Conservation (phyloP, 1,140 invertebrate species). For the Wiebesia pumilae region DNA sequence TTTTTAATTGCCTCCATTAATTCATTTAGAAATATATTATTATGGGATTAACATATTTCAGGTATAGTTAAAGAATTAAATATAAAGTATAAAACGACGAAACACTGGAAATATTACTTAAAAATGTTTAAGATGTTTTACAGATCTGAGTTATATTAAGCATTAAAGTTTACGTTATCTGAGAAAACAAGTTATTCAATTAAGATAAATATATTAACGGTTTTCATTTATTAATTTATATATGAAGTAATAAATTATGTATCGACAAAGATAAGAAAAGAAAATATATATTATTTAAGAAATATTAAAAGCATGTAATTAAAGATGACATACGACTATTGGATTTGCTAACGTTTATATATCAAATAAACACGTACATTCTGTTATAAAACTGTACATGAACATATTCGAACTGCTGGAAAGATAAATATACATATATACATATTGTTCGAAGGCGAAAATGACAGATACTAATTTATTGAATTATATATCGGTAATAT, state of each 20-base stretch:
- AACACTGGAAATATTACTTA: background rate
- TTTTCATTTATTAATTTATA: background rate
- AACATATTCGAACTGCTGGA: too few relatives aligned
- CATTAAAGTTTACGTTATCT: background rate
- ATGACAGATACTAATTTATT: too few relatives aligned
- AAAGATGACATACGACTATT: background rate
- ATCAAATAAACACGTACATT: background rate
- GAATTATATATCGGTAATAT: too few relatives aligned
- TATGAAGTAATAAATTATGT: background rate
- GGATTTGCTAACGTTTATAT: background rate
- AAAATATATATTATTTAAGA: background rate
- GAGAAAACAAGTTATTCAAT: conserved; percentile 7
- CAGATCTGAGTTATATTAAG: background rate
- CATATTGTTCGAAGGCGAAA: too few relatives aligned
- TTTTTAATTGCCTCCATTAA: background rate
- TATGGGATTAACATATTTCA: background rate
- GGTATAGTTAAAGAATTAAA: too few relatives aligned
- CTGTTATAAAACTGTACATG: too few relatives aligned
- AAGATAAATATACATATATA: too few relatives aligned
- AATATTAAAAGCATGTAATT: background rate
- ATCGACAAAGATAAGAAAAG: background rate
- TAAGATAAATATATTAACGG: background rate
- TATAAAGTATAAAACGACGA: too few relatives aligned
- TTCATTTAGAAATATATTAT: background rate
- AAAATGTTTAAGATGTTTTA: background rate